Base-by-base conservation (phyloP, 2,888 invertebrate species). In the Caenorhabditis imperialis region DNA sequence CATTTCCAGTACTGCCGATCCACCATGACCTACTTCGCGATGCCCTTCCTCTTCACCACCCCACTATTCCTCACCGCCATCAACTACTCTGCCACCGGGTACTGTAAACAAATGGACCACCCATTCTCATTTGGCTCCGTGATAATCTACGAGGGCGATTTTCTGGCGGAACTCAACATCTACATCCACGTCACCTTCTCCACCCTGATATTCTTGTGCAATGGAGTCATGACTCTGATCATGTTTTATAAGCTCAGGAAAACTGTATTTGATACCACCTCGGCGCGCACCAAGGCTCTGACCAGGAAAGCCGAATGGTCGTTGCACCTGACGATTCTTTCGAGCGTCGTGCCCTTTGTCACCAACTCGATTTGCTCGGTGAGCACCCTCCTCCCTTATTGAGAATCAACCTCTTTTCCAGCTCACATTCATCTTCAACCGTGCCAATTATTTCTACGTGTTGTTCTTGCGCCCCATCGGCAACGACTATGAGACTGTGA, bases 111-210 rank as follows among this genome's bases (percentile, higher is more conserved):
- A 37, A 12, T 73, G 14, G 54, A 38, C 18, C 33, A 18, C 2
- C 73, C 73, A 8, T 73, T 60, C 25, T 27, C 58, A 6, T 73
- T 73, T 18, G 73, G 73, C 22, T 58, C 65, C 0, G 38, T 73
- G 0, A 60, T 60, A 1, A 44, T 73, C 1, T 73, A 54, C 18
- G 53, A 50, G 38, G 51, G 48, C 35, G 47, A 60, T 14, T 42
- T 20, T 2, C 16, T 35, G 8, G 69, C 47, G 0, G 33, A 38
- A 8, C 14, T 53, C 16, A 62, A 55, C 12, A 40, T 42, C 20
- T 18, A 38, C 35, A 53, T 54, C 12, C 48, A 50, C 22, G 37
- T 65, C 18, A 40, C 40, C 3, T 53, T 71, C 27, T 65, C 73
- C 7, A 16, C 27, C 7, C 10, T 44, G 14, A 47, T 60, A 1